Evolutionary conservation across 2,113 vertebrate species (phyloP).

Genomic region (Pao palembangensis): DNA sequence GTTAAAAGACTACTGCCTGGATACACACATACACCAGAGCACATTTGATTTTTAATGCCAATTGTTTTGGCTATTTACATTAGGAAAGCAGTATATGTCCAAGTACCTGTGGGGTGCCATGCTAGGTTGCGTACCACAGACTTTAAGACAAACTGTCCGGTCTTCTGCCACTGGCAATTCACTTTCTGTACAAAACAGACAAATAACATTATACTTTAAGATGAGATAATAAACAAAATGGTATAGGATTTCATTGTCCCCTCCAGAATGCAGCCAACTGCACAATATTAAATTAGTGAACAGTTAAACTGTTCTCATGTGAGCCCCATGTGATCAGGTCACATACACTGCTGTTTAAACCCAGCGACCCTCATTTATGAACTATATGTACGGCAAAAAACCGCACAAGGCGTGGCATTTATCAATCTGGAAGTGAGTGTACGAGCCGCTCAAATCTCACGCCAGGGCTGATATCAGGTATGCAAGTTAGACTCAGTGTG

Average conservation of each 20-base stretch:
- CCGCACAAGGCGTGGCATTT: too few species aligned
- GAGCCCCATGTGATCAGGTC: constrained; percentile 34
- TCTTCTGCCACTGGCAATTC: constrained; percentile 94
- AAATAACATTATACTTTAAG: constrained; percentile 1
- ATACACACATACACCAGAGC: constrained; percentile 3
- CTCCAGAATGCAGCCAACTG: constrained; percentile 7
- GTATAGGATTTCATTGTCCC: too few species aligned
- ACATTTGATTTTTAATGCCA: not conserved
- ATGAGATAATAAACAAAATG: not conserved
- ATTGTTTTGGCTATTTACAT: not conserved
- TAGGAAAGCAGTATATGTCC: not conserved
- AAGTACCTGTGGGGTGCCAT: constrained; percentile 91
- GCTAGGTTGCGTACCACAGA: constrained; percentile 85
- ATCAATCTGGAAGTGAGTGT: too few species aligned
- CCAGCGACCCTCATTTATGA: too few species aligned
- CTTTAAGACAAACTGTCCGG: constrained; percentile 86
- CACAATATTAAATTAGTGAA: constrained; percentile 14
- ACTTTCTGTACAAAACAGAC: constrained; percentile 68
- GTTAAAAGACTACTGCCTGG: constrained; percentile 89
- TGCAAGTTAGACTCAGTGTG: too few species aligned
- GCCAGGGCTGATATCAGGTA: too few species aligned
- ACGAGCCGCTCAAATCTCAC: too few species aligned
- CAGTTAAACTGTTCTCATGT: constrained; percentile 13
- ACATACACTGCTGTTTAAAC: not conserved
- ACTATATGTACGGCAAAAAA: too few species aligned